These are phyloP conservation scores for Pipistrellus kuhlii DNA, from an alignment of 2,797 vertebrate genomes.

Conservation along the genomic window DNA sequence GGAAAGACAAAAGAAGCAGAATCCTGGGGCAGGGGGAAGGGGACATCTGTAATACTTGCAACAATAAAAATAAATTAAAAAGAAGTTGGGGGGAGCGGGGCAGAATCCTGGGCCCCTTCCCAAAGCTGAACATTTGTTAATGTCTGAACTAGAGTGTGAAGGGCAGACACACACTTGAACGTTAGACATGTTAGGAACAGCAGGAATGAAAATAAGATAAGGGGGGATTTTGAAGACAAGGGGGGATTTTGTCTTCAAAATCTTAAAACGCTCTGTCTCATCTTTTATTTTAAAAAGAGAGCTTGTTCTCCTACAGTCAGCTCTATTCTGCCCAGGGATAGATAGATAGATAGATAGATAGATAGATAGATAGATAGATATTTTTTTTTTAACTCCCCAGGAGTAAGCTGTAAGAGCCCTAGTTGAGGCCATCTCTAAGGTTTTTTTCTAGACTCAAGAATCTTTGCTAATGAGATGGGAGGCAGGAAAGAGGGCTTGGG, in stretches of 20 bases:
- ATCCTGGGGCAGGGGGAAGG: neutral
- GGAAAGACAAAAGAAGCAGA: neutral
- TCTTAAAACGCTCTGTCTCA: neutral
- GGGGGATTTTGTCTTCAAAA: neutral
- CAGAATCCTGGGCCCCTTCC: neutral
- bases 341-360: too few species aligned
- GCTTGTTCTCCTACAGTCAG: neutral
- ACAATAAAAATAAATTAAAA: too few species aligned
- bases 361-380: too few species aligned
- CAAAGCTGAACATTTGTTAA: neutral
- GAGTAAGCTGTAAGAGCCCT: neutral
- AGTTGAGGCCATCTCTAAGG: neutral
- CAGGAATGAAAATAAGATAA: neutral
- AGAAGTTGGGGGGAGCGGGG: neutral
- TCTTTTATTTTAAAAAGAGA: neutral
- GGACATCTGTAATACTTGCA: too few species aligned
- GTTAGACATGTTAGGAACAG: neutral
- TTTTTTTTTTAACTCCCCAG: too few species aligned
- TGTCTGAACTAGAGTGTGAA: neutral
- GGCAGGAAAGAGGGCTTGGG: too few species aligned
- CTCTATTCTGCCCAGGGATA: too few species aligned
- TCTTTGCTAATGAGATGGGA: neutral
- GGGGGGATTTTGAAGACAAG: neutral
- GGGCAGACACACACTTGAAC: neutral
- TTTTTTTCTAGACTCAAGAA: conserved; percentile 5